Base-by-base conservation (phyloP, 2,113 vertebrate species). In the Hippocampus abdominalis region DNA sequence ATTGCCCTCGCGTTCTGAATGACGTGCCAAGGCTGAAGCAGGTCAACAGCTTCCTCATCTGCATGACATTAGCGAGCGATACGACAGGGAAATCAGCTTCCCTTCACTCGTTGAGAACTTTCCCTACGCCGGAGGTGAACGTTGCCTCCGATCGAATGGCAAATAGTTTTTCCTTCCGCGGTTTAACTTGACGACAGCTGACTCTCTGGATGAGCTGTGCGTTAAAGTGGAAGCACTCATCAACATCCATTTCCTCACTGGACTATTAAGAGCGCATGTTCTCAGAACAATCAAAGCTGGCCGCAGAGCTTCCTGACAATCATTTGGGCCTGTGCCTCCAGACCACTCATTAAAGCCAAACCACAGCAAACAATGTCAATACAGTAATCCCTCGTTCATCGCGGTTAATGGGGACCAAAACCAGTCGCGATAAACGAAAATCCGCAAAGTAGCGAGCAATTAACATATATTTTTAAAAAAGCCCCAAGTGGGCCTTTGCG, bases 1-100 rank as follows among this genome's bases (percentile, higher is more conserved):
- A 86, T 84, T 84, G 77, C 63, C 81, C 84, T 81, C 72, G 49
- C 73, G 71, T 12, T 81, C 74, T 88, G 85, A 86, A 81, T 85
- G 84, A 84, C 85, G 85, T 59, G 68, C 74, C 59, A 27, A 57
- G 76, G 75, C 74, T 81, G 80, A 84, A 75, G 75, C 75, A 69
- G 82, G 84, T 84, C 81, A 85, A 83, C 70, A 69, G 78, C 25
- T 6, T 71, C 72, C 72, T 81, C 75, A 68, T 80, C 81, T 81
- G 81, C 68, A 79, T 79, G 69, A 36, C 79, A 80, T 86, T 81
- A 77, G 40, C 48, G 72, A 74, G 64, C 72, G 72, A 80, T 70
- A 66, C 71, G 74, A 81, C 70, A 68, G 85, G 73, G 67, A 81
- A 83, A 82, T 87, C 77, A 73, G 62, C 68, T 42, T 69, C 68